phyloP scores from a whole-genome alignment of 2,888 invertebrate species.

The Chaetoderma sp. region DNA sequence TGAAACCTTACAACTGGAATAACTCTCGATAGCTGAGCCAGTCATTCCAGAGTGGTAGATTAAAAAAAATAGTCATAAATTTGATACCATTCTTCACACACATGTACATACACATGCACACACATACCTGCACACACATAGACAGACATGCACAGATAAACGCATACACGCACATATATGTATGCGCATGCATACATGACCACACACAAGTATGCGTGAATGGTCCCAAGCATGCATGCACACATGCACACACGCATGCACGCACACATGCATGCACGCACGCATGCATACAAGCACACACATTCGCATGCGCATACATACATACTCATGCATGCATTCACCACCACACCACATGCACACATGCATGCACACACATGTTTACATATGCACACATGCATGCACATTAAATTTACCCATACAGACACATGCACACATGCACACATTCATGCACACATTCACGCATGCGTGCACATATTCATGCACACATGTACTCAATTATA shows the following conservation, averaged over 20 bases:
- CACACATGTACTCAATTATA: no score
- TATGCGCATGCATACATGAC: not conserved
- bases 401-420: no score
- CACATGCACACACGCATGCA: not conserved
- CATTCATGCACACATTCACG: no score
- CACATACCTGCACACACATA: not conserved
- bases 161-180: not conserved
- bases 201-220: not conserved
- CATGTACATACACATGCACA: not conserved
- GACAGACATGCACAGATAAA: not conserved
- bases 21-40: no score
- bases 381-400: conserved; percentile 7
- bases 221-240: not conserved
- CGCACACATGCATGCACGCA: not conserved
- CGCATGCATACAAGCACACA: not conserved
- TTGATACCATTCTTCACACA: not conserved
- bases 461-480: no score
- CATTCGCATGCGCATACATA: not conserved
- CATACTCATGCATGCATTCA: not conserved
- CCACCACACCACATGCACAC: conserved; percentile 2
- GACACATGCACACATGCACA: no score
- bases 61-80: no score
- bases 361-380: conserved; percentile 3
- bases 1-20: no score
- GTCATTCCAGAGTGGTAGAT: no score